Evolutionary conservation across 2,113 vertebrate genomes (phyloP), one percentile per base, ranked within the genome.

Genomic region (Percopsis transmontana): DNA sequence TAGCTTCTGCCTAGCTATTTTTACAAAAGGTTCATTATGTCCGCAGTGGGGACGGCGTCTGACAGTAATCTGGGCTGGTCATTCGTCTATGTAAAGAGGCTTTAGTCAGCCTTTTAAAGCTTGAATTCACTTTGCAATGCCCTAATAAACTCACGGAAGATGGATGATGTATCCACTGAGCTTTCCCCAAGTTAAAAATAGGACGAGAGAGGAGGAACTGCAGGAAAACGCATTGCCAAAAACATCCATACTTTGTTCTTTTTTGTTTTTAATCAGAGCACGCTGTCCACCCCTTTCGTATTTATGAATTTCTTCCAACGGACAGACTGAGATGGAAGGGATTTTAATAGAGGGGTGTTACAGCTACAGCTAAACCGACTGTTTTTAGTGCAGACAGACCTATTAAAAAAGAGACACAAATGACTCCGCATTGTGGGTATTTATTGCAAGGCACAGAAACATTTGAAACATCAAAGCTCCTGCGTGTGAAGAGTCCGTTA

Each of bases 61-160:
- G 68, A 80, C 65, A 76, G 68, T 89, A 75, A 88, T 81, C 84
- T 82, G 74, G 66, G 65, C 77, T 81, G 87, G 20, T 84, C 80
- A 70, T 5, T 83, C 80, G 70, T 81, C 81, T 71, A 70, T 73
- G 74, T 62, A 77, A 70, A 85, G 68, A 77, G 77, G 52, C 76
- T 82, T 75, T 76, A 68, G 79, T 88, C 82, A 82, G 77, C 85
- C 56, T 72, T 83, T 85, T 58, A 42, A 73, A 70, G 40, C 60
- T 67, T 39, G 72, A 76, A 76, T 58, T 72, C 27, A 54, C 72
- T 65, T 62, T 18, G 23, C 62, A 38, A 64, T 73, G 73, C 76
- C 69, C 72, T 55, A 63, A 59, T 60, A 82, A 68, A 70, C 60
- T 76, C 53, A 54, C 0, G 2, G 76, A 77, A 76, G 81, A 87